Evolutionary conservation across 2,797 vertebrate genomes (phyloP).

Genomic region (Ceyx erithaca): DNA sequence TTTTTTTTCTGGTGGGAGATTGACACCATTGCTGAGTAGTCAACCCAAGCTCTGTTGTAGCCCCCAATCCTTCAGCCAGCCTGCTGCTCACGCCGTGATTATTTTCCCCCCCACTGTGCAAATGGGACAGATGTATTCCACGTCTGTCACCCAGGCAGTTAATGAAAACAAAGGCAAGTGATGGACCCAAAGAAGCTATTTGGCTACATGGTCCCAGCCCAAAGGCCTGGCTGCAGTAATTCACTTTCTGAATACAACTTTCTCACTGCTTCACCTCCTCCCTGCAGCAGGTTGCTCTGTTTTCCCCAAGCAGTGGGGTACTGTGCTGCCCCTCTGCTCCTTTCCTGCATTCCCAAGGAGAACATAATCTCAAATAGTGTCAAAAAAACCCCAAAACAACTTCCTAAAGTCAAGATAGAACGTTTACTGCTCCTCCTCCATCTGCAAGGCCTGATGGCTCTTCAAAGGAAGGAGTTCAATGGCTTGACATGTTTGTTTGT

Average conservation of each 20-base stretch:
- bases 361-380: background rate
- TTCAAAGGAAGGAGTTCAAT: constrained; percentile 67
- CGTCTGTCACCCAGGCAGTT: background rate
- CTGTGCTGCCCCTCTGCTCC: background rate
- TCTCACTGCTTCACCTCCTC: background rate
- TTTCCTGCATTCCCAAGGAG: constrained; percentile 12
- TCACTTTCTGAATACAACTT: background rate
- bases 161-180: background rate
- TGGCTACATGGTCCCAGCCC: background rate
- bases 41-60: background rate
- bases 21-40: background rate
- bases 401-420: constrained; percentile 16
- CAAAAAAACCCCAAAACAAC: background rate
- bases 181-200: background rate
- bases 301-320: background rate
- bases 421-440: constrained; percentile 50
- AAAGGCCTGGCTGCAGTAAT: background rate
- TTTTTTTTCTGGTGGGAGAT: background rate
- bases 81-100: background rate
- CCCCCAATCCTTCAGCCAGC: background rate
- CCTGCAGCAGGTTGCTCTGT: background rate
- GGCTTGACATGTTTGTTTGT: constrained; percentile 72
- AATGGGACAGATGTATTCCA: constrained; percentile 9
- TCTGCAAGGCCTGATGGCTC: constrained; percentile 49
- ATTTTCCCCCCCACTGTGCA: background rate